A percentile compares a stretch with the other conserved stretches of the same genome.
phyloP scores from a whole-genome alignment of 2,888 invertebrate species.

The Caenorhabditis sp. region DNA sequence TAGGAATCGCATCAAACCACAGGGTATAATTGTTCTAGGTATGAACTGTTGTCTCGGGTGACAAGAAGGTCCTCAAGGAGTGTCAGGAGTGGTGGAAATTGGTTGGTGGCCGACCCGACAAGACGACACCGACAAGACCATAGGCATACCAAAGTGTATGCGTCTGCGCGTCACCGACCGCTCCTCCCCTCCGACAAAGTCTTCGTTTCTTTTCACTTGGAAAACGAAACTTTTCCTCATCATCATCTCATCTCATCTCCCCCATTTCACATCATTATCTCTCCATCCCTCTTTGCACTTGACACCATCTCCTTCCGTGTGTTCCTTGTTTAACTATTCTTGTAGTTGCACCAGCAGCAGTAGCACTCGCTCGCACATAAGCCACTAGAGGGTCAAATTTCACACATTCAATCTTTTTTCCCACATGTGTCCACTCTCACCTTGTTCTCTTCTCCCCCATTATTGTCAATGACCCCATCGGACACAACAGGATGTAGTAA shows the following conservation, averaged over 20 bases:
- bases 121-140: conserved; percentile 40
- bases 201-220: conserved; percentile 53
- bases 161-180: conserved; percentile 37
- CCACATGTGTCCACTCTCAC: conserved; percentile 41
- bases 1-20: too few relatives aligned
- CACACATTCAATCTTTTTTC: conserved; percentile 15
- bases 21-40: conserved; percentile 37
- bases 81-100: conserved; percentile 33
- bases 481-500: conserved; percentile 40
- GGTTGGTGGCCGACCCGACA: conserved; percentile 40
- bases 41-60: conserved; percentile 3
- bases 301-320: conserved; percentile 16
- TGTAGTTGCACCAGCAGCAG: too few relatives aligned
- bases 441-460: conserved; percentile 34
- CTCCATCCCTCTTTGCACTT: conserved; percentile 22
- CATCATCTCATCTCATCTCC: conserved; percentile 5
- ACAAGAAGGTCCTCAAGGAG: conserved; percentile 17
- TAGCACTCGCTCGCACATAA: not conserved
- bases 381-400: conserved; percentile 46
- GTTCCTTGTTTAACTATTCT: conserved; percentile 29
- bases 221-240: conserved; percentile 50
- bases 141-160: conserved; percentile 43
- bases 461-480: conserved; percentile 46
- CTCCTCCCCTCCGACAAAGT: conserved; percentile 37
- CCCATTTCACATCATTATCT: conserved; percentile 2